These are phyloP conservation scores for Ianthella basta DNA, from an alignment of 37 sponge, comb jelly and placozoan species.

Conservation along the genomic window DNA sequence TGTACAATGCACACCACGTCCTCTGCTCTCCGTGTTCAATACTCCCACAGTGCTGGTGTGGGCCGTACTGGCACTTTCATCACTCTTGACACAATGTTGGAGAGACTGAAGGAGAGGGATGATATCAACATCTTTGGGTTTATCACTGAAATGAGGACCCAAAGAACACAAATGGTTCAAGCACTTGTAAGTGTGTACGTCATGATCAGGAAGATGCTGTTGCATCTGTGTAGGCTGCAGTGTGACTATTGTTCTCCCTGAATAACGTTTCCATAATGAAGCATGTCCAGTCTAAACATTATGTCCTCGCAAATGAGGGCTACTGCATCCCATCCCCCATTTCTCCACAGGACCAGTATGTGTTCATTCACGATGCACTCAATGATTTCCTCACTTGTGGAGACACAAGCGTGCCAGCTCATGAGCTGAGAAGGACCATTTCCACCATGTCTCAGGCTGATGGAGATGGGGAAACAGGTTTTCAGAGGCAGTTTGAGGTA, in stretches of 20 bases:
- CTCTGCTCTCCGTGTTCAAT: no score
- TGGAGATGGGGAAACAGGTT: neutral
- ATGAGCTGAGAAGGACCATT: constrained; percentile 4
- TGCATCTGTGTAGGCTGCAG: no score
- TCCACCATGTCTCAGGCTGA: neutral
- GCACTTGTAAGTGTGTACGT: neutral
- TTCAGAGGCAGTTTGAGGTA: neutral
- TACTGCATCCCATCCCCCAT: neutral
- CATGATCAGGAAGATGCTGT: no score
- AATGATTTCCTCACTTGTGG: neutral
- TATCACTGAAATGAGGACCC: constrained; percentile 1
- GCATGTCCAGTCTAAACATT: no score
- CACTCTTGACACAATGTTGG: neutral
- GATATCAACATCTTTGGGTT: neutral
- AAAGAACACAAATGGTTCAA: neutral
- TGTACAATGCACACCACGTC: no score
- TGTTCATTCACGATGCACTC: neutral
- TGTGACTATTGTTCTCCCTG: no score
- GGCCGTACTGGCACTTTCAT: constrained; percentile 1
- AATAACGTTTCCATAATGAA: no score
- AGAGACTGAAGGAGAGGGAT: constrained; percentile 12
- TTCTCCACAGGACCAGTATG: neutral
- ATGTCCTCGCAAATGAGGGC: no score
- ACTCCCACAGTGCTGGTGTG: neutral
- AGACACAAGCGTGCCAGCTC: neutral